Evolutionary conservation across 2,797 vertebrate species (phyloP).

Genomic region (Rhyacichthys aspro): DNA sequence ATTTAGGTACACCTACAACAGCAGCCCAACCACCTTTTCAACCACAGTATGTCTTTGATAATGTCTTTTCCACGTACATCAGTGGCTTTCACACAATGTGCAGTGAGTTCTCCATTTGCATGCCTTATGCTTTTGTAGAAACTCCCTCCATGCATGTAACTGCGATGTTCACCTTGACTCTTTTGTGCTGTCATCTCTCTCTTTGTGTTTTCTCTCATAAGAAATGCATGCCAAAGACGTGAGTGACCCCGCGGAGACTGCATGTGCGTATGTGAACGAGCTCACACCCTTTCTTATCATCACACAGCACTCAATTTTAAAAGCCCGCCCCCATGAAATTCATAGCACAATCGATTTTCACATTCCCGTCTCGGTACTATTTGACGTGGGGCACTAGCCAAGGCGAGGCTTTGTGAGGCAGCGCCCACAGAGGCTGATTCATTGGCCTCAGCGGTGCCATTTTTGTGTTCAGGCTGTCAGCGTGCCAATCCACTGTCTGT

Average conservation of each 20-base stretch:
- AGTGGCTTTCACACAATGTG: constrained; percentile 44
- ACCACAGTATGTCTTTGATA: constrained; percentile 75
- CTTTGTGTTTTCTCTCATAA: constrained; percentile 4
- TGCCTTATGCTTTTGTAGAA: constrained; percentile 8
- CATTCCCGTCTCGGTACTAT: constrained; percentile 10
- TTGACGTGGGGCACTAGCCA: constrained; percentile 12
- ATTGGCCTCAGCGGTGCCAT: constrained; percentile 27
- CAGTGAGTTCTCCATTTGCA: constrained; percentile 46
- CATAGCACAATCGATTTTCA: constrained; percentile 21
- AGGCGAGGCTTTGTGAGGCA: constrained; percentile 14
- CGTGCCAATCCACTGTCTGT: constrained; percentile 39
- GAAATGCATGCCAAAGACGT: constrained; percentile 35
- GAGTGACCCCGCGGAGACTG: constrained; percentile 7
- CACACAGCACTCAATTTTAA: constrained; percentile 16
- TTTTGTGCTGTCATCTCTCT: constrained; percentile 1
- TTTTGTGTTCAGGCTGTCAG: constrained; percentile 42
- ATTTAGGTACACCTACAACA: constrained; percentile 75
- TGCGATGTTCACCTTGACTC: neutral
- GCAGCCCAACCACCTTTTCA: constrained; percentile 71
- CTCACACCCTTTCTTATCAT: constrained; percentile 13
- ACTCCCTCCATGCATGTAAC: constrained; percentile 19
- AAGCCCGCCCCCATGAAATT: constrained; percentile 20
- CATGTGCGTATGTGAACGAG: constrained; percentile 23
- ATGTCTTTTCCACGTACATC: constrained; percentile 61
- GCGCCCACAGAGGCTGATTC: constrained; percentile 38